phyloP scores from a whole-genome alignment of 1,140 invertebrate genomes.

The Thalassaphorura encarpata region DNA sequence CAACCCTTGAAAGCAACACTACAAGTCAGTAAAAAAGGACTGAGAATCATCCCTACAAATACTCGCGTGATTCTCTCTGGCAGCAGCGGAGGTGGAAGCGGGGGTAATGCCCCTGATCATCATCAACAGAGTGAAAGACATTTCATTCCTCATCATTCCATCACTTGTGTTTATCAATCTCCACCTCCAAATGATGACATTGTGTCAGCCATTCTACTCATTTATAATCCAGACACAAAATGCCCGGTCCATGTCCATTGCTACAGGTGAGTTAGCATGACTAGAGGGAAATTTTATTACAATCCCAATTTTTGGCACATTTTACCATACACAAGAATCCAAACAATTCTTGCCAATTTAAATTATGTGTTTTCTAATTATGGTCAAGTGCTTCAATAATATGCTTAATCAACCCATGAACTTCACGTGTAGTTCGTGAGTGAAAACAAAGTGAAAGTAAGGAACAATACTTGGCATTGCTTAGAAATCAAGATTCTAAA shows the following conservation, averaged over 20 bases:
- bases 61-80: conserved; percentile 27
- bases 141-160: conserved; percentile 85
- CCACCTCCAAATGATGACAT: conserved; percentile 61
- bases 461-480: no score
- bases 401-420: no score
- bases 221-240: conserved; percentile 84
- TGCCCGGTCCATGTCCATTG: conserved; percentile 84
- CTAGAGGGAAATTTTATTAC: no score
- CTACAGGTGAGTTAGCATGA: conserved; percentile 49
- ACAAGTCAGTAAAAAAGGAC: conserved; percentile 75
- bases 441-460: no score
- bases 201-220: conserved; percentile 75
- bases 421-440: no score
- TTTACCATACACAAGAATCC: neutral
- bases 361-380: conserved; percentile 8
- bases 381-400: no score
- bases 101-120: conserved; percentile 31
- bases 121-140: conserved; percentile 74
- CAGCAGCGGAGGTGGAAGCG: conserved; percentile 22
- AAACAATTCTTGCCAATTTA: neutral
- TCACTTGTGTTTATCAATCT: conserved; percentile 69
- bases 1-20: conserved; percentile 83
- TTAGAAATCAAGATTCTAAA: no score
- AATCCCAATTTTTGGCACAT: neutral
- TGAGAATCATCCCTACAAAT: conserved; percentile 79